phyloP scores from a whole-genome alignment of 2,797 vertebrate species.

The Cirrhinus mrigala region DNA sequence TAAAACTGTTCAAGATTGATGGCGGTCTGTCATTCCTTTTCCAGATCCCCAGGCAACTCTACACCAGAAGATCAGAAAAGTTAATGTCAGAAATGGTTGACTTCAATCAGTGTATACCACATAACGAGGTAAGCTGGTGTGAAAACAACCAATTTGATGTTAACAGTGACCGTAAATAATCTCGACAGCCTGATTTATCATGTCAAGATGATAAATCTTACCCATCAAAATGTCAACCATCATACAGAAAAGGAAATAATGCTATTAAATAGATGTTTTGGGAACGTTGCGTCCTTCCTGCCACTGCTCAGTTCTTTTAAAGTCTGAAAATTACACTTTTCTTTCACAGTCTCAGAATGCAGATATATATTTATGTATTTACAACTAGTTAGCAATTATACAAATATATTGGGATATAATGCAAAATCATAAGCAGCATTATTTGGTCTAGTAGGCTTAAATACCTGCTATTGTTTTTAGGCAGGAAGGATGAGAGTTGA shows the following conservation, averaged over 20 bases:
- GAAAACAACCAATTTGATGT: slow-evolving; percentile 31
- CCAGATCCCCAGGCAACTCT: slow-evolving; percentile 85
- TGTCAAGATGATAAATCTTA: slow-evolving; percentile 34
- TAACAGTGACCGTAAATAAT: slow-evolving; percentile 36
- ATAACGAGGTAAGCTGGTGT: slow-evolving; percentile 74
- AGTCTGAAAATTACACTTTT: not conserved
- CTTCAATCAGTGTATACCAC: slow-evolving; percentile 77
- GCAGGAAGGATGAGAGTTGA: slow-evolving; percentile 3
- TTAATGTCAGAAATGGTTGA: slow-evolving; percentile 77
- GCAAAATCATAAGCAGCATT: not conserved
- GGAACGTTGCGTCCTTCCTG: not conserved
- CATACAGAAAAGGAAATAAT: slow-evolving; percentile 5
- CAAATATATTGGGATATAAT: not conserved
- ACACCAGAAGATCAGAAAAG: slow-evolving; percentile 82
- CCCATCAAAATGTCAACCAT: slow-evolving; percentile 16
- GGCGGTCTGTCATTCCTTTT: slow-evolving; percentile 36
- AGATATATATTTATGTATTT: slow-evolving; percentile 10
- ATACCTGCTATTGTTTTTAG: not conserved
- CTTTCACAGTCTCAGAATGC: not conserved
- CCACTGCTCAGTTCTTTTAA: not conserved
- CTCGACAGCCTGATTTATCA: slow-evolving; percentile 31
- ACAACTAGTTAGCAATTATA: not conserved
- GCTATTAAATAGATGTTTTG: slow-evolving; percentile 14
- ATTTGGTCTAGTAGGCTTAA: not conserved
- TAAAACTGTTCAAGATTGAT: slow-evolving; percentile 42